Evolutionary conservation across 2,888 invertebrate species (phyloP), one percentile per base, ranked within the genome.

Genomic region (Gastrophysa polygoni): DNA sequence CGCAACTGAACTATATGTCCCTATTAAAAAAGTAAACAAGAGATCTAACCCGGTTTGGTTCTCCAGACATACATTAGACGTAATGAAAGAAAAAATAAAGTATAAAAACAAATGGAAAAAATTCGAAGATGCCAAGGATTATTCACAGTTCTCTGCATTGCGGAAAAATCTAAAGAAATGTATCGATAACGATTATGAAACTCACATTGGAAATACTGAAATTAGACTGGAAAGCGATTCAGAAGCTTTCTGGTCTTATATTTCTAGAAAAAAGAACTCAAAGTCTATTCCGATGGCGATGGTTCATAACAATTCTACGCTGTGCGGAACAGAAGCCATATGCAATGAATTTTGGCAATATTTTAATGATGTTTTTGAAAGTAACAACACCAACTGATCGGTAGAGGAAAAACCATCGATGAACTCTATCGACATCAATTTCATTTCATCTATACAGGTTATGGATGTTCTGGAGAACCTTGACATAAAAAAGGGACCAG

Each of bases 261-360:
- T 38, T 38, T 38, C 14, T n/a, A 14, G 4, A 38, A 38, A 38
- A 46, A 46, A 46, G 10, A 18, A 44, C 46, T 46, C 46, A 18
- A 46, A 46, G 11, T 46, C 18, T 11, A 46, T 46, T 46, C 46
- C 46, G 46, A 46, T 21, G 18, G 16, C 17, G 18, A 46, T 46
- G 46, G 18, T 17, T 38, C 38, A 38, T 38, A 38, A 38, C 14
- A 38, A 38, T 38, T 38, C 38, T 8, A 38, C 38, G 38, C 46
- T 46, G 21, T 46, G 46, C 18, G 46, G 46, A 46, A 46, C 46
- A 46, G 46, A 46, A 21, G 46, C 38, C 38, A 38, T 38, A 38
- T 38, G 38, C 11, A 38, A 38, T 38, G 38, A 14, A 38, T 38
- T 38, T 46, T 46, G 18, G 46, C 46, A 18, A 46, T 46, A 46